Evolutionary conservation across 2,888 invertebrate genomes (phyloP), one percentile per base, ranked within the genome.

Genomic region (Phyto melanocephala): DNA sequence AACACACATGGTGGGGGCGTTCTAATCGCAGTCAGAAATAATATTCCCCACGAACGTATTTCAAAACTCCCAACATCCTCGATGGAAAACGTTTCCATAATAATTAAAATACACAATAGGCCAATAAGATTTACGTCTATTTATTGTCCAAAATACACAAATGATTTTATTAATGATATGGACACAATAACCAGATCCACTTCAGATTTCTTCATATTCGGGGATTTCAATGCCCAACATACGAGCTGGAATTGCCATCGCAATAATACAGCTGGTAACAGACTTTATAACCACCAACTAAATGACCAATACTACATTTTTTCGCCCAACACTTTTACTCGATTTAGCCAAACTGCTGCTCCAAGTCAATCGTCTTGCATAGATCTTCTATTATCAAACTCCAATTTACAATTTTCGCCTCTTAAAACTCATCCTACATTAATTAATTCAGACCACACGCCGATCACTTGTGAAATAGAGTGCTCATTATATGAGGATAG

Each of bases 141-240:
- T 11, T 70, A 77, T 24, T 70, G 68, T 40, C 62, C n/a, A n/a
- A n/a, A n/a, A n/a, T n/a, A n/a, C n/a, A n/a, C n/a, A n/a, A n/a
- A n/a, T n/a, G n/a, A n/a, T 20, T 67, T 76, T 40, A 20, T n/a
- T 40, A 7, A 17, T n/a, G 76, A 76, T 20, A 3, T 76, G 1
- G 13, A 52, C 3, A 33, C 33, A 11, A 40, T 76, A 0, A 76
- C 76, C 8, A 10, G 1, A 17, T 20, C 10, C 13, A 22, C 54
- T 1, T 4, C 20, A 28, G 75, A 76, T 5, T 42, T 20, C n/a
- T 42, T 68, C 13, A 24, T 60, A 3, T 68, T 67, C 28, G 67
- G 47, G 4, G 76, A 76, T 13, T n/a, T 68, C 1, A 77, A 77
- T 22, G 76, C 52, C 6, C 40, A 42, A 8, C 68, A 68, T 11